Base-by-base conservation (phyloP, 2,113 vertebrate genomes). In the Panthera leo region DNA sequence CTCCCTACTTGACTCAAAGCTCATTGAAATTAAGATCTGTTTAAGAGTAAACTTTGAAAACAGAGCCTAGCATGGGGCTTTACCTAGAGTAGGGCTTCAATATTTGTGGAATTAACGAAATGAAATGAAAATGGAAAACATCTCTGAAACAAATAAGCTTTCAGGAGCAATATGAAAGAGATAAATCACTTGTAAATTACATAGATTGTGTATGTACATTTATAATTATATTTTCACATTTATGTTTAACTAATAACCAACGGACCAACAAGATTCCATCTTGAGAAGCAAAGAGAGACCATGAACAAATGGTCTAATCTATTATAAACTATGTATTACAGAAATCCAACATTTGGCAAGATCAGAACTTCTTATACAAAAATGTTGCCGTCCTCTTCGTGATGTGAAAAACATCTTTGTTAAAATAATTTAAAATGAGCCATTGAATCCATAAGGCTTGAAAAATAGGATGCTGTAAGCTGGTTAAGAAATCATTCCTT, bases 351-450 rank as follows among this genome's bases (percentile, higher is more conserved):
- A 89, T 70, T 82, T 92, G 79, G 11, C 51, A 94, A 84, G 53
- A 95, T 48, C 15, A 67, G 53, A 79, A 63, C 11, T 45, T 84
- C 63, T 11, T 58, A 65, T 39, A 79, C 9, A 85, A 25, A 91
- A 71, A 91, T 53, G 42, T 88, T 84, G 14, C 23, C 55, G 16
- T 68, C 36, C 53, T 84, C 23, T 86, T 80, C 14, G 7, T 93
- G 23, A 85, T 73, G 68, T 88, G 23, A 86, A 92, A 84, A 82
- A 31, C 12, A 48, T 45, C n/a, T 78, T 2, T 34, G 58, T n/a
- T 73, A 95, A 85, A 73, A 89, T 85, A 2, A 95, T 39, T 96
- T 36, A 85, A 94, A 92, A 65, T 83, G 65, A 67, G 34, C 8
- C 73, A 92, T 3, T 92, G 39, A 76, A 89, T 85, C 36, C 25